Evolutionary conservation across 1,140 invertebrate genomes (phyloP).

Genomic region (Antheraea mylitta): DNA sequence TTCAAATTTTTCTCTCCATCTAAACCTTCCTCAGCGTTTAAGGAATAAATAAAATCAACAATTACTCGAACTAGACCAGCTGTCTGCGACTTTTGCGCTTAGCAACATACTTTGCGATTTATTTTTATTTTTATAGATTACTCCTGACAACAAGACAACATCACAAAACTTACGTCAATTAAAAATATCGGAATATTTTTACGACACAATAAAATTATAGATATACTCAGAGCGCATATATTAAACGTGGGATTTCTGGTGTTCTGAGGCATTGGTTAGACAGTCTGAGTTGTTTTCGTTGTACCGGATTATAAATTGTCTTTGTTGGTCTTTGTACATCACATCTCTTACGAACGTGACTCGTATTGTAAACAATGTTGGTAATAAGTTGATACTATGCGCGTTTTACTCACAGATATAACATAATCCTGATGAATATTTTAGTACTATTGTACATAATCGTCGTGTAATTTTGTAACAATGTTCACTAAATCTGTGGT

Average conservation of each 20-base stretch:
- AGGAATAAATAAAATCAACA: too few relatives aligned
- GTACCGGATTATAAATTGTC: constrained; percentile 15
- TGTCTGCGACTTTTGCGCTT: too few relatives aligned
- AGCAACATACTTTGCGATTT: too few relatives aligned
- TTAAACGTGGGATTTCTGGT: not conserved
- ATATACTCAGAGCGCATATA: not conserved
- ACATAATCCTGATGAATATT: constrained; percentile 5
- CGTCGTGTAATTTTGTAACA: constrained; percentile 14
- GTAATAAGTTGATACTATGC: not conserved
- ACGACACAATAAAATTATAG: not conserved
- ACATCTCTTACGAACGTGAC: constrained; percentile 32
- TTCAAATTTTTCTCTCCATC: too few relatives aligned
- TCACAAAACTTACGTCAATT: not conserved
- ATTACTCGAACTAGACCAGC: too few relatives aligned
- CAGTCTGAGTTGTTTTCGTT: not conserved
- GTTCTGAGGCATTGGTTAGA: not conserved
- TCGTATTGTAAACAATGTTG: constrained; percentile 25
- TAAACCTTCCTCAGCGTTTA: too few relatives aligned
- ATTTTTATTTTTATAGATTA: too few relatives aligned
- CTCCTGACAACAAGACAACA: too few relatives aligned
- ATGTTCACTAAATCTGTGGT: not conserved
- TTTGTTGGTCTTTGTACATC: constrained; percentile 8
- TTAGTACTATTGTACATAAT: constrained; percentile 14
- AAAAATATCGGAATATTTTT: too few relatives aligned
- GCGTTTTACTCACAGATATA: not conserved